Base-by-base conservation (phyloP, 2,888 invertebrate genomes). In the Parapristionchus giblindavisi region DNA sequence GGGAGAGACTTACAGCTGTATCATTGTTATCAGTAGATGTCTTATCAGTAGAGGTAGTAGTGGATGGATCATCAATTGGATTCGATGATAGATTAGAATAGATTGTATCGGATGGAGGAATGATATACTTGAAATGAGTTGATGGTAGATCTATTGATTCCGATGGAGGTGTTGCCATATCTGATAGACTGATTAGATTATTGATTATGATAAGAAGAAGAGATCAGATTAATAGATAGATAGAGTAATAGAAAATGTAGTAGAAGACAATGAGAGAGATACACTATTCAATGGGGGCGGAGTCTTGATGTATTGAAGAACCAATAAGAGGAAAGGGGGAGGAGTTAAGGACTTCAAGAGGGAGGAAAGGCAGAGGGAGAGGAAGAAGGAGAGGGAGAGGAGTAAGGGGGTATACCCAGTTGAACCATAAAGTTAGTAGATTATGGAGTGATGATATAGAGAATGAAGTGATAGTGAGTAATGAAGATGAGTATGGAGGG, bases 151-250 rank as follows among this genome's bases (percentile, higher is more conserved):
- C 48, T 48, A 48, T 48, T 29, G 36, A 21, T 14, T 21, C 24
- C 21, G 32, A 34, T 29, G 60, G 11, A 32, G 24, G 17, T 36
- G 34, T 21, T 27, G 32, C 36, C 34, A 32, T 36, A 32, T 11
- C 34, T 32, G 60, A 60, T 34, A 60, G 60, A 36, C 48, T 48
- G 21, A 48, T 48, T 48, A 48, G 11, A 21, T 11, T 48, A 48
- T 56, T 8, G 14, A 56, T 8, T 21, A 56, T n/a, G 11, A 24
- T 11, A 56, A n/a, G 8, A 8, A 56, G 17, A 61, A 65, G 32
- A 61, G 61, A 61, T n/a, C n/a, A n/a, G 32, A 61, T 61, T 61
- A 61, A 36, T n/a, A 36, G 27, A 36, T 61, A 36, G 61, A 61
- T 61, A 61, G 61, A 61, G 32, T 14, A 48, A 21, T 14, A 14